Base-by-base conservation (phyloP, 2,888 invertebrate species). In the Lithophane socia region DNA sequence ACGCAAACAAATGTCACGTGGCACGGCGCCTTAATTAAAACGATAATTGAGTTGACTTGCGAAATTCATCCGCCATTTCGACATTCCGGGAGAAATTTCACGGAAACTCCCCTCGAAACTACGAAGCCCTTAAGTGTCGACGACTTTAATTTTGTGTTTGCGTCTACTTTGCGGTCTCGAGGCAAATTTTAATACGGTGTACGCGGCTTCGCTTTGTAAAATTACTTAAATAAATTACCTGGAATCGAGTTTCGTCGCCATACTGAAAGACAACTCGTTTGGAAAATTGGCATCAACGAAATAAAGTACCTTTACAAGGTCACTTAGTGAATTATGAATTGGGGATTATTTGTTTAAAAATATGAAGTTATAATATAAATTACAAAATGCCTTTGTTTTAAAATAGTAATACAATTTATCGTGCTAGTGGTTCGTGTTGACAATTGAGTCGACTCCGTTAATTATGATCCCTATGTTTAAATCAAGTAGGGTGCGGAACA, bases 1-100 rank as follows among this genome's bases (percentile, higher is more conserved):
- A 96, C 95, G 96, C 96, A 96, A 96, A 96, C 96, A 97, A 96
- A 97, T 95, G 96, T 95, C 96, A 96, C 96, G 96, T 96, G 96
- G 95, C 94, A 93, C 93, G 93, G 93, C 94, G 95, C 96, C 95
- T 96, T 96, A 96, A 96, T 96, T 96, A 96, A 96, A 96, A 96
- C 96, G 96, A 96, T 96, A 96, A 96, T 96, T 96, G 96, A 96
- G 96, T 96, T 96, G 96, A 96, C 96, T 96, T 95, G 96, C 93
- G 96, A 96, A 96, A 96, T 95, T 96, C 96, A 95, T 95, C 95
- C 96, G 95, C 96, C 96, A 95, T 96, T 96, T 96, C 95, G 94
- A 94, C 95, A 96, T 96, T 95, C 95, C 94, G 92, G 92, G 94
- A 93, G 96, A 94, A 96, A 95, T 94, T 96, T 96, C 94, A 93